Percentiles rank a stretch among this genome's conserved stretches.
These are phyloP conservation scores for Pelobates fuscus DNA, from an alignment of 2,113 vertebrate species.

Conservation along the genomic window DNA sequence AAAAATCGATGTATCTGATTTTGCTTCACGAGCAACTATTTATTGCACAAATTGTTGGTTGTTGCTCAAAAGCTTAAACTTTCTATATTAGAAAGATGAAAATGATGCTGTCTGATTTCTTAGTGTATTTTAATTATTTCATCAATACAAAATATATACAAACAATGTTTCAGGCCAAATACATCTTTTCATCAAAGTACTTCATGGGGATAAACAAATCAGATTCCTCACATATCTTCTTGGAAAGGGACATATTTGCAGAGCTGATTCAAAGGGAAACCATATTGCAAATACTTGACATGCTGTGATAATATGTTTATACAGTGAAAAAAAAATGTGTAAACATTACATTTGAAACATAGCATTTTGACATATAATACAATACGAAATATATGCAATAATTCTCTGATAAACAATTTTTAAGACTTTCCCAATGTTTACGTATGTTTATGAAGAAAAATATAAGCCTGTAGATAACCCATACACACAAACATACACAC, in stretches of 20 bases:
- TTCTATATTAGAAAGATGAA: constrained; percentile 1
- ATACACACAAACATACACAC: too few relatives aligned
- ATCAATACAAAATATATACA: constrained; percentile 38
- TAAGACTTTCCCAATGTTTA: too few relatives aligned
- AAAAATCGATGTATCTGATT: constrained; percentile 27
- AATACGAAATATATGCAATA: too few relatives aligned
- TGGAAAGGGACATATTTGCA: constrained; percentile 6
- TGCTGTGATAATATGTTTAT: constrained; percentile 26
- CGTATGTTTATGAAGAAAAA: too few relatives aligned
- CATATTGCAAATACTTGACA: constrained; percentile 21
- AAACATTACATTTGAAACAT: too few relatives aligned
- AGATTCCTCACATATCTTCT: constrained; percentile 8
- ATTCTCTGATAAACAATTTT: too few relatives aligned
- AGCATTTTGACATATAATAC: too few relatives aligned
- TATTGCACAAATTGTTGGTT: constrained; percentile 9
- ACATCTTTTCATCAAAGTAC: constrained; percentile 23
- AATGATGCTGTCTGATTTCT: constrained; percentile 32
- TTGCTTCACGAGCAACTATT: constrained; percentile 19
- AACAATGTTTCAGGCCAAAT: constrained; percentile 37
- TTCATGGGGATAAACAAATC: constrained; percentile 39
- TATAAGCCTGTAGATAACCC: too few relatives aligned
- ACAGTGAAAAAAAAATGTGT: background rate
- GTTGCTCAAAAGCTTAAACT: background rate
- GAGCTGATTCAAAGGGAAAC: constrained; percentile 11
- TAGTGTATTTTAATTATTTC: constrained; percentile 38